Percentiles rank a stretch among this genome's conserved stretches.
Conservation (phyloP, 2,888 invertebrate genomes). For the Lasioglossum oenotherae region DNA sequence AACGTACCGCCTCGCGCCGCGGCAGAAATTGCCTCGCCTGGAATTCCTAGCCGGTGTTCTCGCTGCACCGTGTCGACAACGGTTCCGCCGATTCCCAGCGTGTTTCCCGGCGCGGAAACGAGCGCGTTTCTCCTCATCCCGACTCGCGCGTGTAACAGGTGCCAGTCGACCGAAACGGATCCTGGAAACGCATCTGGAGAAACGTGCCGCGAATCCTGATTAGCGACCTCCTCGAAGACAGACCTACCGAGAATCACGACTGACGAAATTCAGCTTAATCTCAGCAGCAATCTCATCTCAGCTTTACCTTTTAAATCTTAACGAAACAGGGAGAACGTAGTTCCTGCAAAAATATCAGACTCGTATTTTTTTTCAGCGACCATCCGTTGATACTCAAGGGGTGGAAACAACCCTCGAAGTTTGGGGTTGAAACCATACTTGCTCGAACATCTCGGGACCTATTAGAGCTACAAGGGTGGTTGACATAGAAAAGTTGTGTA, state of each 20-base stretch:
- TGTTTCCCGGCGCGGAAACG: background rate
- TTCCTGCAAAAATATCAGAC: too few relatives aligned
- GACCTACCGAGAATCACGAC: background rate
- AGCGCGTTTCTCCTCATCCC: background rate
- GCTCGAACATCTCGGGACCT: too few relatives aligned
- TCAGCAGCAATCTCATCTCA: too few relatives aligned
- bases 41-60: background rate
- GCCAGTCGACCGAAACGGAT: background rate
- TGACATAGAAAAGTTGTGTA: too few relatives aligned
- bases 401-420: too few relatives aligned
- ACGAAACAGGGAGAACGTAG: too few relatives aligned
- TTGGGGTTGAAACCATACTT: too few relatives aligned
- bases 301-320: too few relatives aligned
- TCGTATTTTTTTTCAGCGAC: too few relatives aligned
- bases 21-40: slow-evolving; percentile 7
- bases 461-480: too few relatives aligned
- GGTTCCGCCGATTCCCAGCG: background rate
- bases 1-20: slow-evolving; percentile 16
- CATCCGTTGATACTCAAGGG: too few relatives aligned
- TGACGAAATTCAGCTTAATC: background rate
- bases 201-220: background rate
- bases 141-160: background rate
- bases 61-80: background rate
- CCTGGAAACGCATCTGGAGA: background rate
- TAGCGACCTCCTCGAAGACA: background rate